A percentile compares a stretch with the other conserved stretches of the same genome.
Conservation (phyloP, 2,888 invertebrate genomes). For the Leptopterna dolabrata region DNA sequence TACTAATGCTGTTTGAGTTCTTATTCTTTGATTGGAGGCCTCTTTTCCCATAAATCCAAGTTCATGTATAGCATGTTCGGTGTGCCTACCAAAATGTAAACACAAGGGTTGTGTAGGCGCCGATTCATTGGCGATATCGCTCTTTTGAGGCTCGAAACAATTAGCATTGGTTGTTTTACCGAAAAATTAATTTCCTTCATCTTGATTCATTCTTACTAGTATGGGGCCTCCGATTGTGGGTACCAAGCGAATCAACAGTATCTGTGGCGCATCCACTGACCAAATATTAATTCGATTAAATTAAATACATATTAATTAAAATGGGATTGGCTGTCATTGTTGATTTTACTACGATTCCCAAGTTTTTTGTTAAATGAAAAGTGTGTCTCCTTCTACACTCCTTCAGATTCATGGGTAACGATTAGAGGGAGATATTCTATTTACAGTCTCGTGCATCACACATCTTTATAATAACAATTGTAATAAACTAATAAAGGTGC, state of each 20-base stretch:
- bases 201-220: neutral
- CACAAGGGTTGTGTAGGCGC: conserved; percentile 17
- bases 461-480: too few species aligned
- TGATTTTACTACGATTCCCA: too few species aligned
- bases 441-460: too few species aligned
- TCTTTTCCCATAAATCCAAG: neutral
- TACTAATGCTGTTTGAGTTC: neutral
- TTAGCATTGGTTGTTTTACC: neutral
- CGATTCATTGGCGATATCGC: neutral
- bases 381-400: too few species aligned
- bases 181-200: neutral
- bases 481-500: too few species aligned
- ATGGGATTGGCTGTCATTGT: too few species aligned
- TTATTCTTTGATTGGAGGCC: neutral
- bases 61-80: neutral
- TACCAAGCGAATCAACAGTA: neutral
- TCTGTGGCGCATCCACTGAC: neutral
- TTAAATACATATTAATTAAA: too few species aligned
- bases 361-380: too few species aligned
- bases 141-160: neutral
- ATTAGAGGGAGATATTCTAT: too few species aligned
- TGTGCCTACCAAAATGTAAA: conserved; percentile 8
- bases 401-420: too few species aligned
- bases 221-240: neutral
- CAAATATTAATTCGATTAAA: too few species aligned